Evolutionary conservation across 2,113 vertebrate species (phyloP).

Genomic region (Orcinus orca): DNA sequence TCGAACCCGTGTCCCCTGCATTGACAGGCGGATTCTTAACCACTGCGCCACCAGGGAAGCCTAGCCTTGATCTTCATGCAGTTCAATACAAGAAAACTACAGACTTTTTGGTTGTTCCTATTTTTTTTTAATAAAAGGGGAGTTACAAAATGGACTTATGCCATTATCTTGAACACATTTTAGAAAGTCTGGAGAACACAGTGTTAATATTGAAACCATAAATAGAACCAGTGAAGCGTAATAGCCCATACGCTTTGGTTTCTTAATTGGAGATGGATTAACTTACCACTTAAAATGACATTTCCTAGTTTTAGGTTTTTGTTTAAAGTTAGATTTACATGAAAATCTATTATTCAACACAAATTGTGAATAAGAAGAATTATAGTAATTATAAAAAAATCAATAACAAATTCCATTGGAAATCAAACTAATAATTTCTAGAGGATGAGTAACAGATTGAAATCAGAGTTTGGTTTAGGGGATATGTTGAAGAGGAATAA

Average conservation of each 20-base stretch:
- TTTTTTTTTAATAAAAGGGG: background rate
- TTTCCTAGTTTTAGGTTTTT: background rate
- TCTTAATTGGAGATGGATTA: background rate
- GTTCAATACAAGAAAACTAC: background rate
- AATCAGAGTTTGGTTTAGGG: background rate
- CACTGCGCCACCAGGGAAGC: no score
- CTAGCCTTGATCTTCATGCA: background rate
- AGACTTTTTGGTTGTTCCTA: background rate
- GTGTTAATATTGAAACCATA: background rate
- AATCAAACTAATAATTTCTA: conserved; percentile 8
- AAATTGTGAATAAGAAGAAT: background rate
- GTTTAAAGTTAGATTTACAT: background rate
- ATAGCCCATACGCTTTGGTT: background rate
- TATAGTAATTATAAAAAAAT: background rate
- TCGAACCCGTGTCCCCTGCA: no score
- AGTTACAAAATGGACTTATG: background rate
- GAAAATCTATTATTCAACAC: background rate
- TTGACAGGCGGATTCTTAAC: no score
- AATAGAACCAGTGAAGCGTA: background rate
- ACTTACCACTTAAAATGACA: background rate
- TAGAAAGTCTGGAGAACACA: background rate
- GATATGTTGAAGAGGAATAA: background rate
- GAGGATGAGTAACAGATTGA: background rate
- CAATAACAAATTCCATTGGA: background rate
- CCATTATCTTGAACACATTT: conserved; percentile 26